phyloP scores from a whole-genome alignment of 2,797 vertebrate genomes.

The Acanthopagrus latus region DNA sequence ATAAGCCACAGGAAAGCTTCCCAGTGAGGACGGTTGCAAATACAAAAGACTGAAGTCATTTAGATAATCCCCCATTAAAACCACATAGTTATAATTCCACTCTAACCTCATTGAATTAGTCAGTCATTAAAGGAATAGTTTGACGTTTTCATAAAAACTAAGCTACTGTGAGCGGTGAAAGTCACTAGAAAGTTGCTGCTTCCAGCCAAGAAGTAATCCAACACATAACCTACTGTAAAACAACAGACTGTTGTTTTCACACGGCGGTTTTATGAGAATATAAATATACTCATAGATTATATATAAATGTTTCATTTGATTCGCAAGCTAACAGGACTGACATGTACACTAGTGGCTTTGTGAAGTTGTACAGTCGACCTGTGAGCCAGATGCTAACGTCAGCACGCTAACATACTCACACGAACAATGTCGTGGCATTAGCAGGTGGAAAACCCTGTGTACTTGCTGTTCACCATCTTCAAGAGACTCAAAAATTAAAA shows the following conservation, averaged over 20 bases:
- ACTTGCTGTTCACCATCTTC: not conserved
- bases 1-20: conserved; percentile 18
- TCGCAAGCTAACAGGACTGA: not conserved
- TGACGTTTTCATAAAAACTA: not conserved
- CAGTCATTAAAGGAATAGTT: not conserved
- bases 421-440: too few relatives aligned
- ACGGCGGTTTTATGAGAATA: too few relatives aligned
- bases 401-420: too few relatives aligned
- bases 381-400: too few relatives aligned
- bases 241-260: too few relatives aligned
- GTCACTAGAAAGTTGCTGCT: not conserved
- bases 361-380: too few relatives aligned
- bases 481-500: too few relatives aligned
- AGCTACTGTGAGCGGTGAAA: not conserved
- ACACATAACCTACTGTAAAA: too few relatives aligned
- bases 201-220: not conserved
- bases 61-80: conserved; percentile 5
- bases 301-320: not conserved
- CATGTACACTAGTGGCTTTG: too few relatives aligned
- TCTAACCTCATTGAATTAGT: conserved; percentile 2
- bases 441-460: not conserved
- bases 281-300: not conserved
- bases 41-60: conserved; percentile 10
- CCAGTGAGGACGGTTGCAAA: conserved; percentile 4
- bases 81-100: conserved; percentile 5